A percentile compares a stretch with the other conserved stretches of the same genome.
Evolutionary conservation across 2,113 vertebrate species (phyloP).

Genomic region (Lasiurus borealis): DNA sequence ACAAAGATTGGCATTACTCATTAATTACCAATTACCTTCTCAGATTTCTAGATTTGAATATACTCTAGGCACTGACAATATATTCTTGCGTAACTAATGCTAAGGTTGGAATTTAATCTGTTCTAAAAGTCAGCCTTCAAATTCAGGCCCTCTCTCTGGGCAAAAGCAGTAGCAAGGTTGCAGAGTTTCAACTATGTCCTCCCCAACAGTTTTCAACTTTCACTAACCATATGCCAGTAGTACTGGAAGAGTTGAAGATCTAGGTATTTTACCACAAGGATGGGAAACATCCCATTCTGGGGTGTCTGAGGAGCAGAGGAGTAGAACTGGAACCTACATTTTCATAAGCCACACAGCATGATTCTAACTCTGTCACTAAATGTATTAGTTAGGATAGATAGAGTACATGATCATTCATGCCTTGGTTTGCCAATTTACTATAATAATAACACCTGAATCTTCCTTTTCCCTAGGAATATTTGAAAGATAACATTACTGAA

Average conservation of each 20-base stretch:
- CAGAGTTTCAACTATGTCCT: not conserved
- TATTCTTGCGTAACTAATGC: not conserved
- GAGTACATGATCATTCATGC: not conserved
- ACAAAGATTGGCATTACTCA: constrained; percentile 66
- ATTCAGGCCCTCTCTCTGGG: constrained; percentile 28
- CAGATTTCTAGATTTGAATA: constrained; percentile 57
- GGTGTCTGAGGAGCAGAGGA: no score
- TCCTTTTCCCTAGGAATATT: not conserved
- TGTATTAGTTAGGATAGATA: not conserved
- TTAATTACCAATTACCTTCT: constrained; percentile 69
- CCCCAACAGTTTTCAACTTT: not conserved
- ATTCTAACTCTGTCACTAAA: not conserved
- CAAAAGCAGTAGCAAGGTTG: not conserved
- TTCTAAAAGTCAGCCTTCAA: constrained; percentile 42
- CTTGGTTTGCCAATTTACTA: not conserved
- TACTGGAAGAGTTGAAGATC: not conserved
- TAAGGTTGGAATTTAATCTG: constrained; percentile 40
- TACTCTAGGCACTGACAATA: not conserved
- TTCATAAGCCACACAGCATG: not conserved
- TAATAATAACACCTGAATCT: not conserved
- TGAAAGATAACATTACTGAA: not conserved
- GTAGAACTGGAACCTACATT: not conserved
- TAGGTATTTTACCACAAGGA: not conserved
- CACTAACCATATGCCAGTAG: not conserved
- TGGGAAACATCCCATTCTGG: not conserved